Conservation (phyloP, 2,888 invertebrate species). For the Zeuzera pyrina region DNA sequence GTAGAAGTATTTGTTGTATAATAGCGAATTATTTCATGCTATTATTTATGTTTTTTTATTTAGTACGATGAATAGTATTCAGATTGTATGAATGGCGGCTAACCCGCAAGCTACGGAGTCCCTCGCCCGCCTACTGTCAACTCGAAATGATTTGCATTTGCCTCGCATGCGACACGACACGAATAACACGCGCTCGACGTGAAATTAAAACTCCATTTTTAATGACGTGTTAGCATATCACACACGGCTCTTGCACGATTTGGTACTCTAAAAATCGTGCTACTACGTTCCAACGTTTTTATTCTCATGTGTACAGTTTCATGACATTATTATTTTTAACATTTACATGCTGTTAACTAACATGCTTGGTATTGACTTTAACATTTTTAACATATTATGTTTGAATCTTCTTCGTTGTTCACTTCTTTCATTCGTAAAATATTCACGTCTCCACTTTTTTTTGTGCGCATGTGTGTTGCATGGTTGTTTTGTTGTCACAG, state of each 20-base stretch:
- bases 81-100: too few relatives aligned
- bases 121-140: slow-evolving; percentile 10
- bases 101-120: too few relatives aligned
- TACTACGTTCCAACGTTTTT: too few relatives aligned
- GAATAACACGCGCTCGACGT: slow-evolving; percentile 23
- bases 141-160: slow-evolving; percentile 28
- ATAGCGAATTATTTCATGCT: too few relatives aligned
- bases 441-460: slow-evolving; percentile 28
- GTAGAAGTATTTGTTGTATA: too few relatives aligned
- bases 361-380: slow-evolving; percentile 3
- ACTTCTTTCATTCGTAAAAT: slow-evolving; percentile 16
- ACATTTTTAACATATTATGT: slow-evolving; percentile 6
- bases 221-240: slow-evolving; percentile 52
- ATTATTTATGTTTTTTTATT: too few relatives aligned
- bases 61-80: too few relatives aligned
- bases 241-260: slow-evolving; percentile 19
- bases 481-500: slow-evolving; percentile 60
- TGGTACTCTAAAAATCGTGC: slow-evolving; percentile 22
- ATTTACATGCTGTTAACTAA: too few relatives aligned
- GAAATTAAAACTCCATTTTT: slow-evolving; percentile 63
- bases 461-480: slow-evolving; percentile 53
- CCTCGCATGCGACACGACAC: slow-evolving; percentile 26
- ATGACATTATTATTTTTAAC: too few relatives aligned
- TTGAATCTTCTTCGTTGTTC: slow-evolving; percentile 6
- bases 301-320: too few relatives aligned